phyloP scores from a whole-genome alignment of 2,797 vertebrate species.

The Pipistrellus pipistrellus region DNA sequence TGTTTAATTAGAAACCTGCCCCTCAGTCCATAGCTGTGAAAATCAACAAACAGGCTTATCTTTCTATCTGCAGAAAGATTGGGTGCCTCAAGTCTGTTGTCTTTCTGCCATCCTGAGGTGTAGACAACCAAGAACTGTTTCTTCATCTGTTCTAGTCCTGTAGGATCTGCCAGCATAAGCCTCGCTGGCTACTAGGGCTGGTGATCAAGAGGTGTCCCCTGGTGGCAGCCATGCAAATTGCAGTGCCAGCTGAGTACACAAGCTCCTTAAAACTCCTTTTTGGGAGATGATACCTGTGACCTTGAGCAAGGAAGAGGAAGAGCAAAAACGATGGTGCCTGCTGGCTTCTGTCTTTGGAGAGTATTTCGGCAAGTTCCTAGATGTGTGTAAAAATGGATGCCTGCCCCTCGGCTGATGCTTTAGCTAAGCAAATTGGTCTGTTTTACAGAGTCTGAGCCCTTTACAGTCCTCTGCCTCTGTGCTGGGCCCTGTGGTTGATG shows the following conservation, averaged over 20 bases:
- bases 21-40: neutral
- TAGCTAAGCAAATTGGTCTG: no score
- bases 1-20: neutral
- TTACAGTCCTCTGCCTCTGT: no score
- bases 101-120: neutral
- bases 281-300: neutral
- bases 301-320: neutral
- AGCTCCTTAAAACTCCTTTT: neutral
- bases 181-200: neutral
- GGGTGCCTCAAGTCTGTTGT: neutral
- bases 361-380: no score
- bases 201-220: neutral
- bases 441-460: no score
- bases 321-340: neutral
- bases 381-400: no score
- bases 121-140: neutral
- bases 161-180: neutral
- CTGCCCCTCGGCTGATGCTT: no score
- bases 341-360: neutral
- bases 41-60: neutral
- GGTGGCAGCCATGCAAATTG: neutral
- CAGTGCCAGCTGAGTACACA: neutral
- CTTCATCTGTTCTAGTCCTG: neutral
- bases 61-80: neutral
- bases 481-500: no score